A percentile compares a stretch with the other conserved stretches of the same genome.
Conservation (phyloP, 1,140 invertebrate genomes). For the Zaprionus kolodkinae region DNA sequence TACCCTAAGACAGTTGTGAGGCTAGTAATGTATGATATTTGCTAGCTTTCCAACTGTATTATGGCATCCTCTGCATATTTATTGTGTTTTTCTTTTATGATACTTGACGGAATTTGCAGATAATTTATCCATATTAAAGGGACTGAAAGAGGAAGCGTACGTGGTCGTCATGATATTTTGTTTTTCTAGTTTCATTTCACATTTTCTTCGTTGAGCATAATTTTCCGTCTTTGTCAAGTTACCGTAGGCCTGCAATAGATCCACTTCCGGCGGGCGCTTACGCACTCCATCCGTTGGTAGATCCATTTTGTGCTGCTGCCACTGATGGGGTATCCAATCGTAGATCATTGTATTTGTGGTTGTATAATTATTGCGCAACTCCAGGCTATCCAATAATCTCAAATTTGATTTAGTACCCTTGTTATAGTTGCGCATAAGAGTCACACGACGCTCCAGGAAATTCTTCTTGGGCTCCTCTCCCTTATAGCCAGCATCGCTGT, state of each 20-base stretch:
- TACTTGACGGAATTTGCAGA: too few species aligned
- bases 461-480: neutral
- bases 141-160: constrained; percentile 31
- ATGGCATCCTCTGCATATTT: neutral
- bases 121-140: neutral
- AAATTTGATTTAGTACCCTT: constrained; percentile 25
- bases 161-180: constrained; percentile 35
- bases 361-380: constrained; percentile 49
- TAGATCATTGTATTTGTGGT: constrained; percentile 56
- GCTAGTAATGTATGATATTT: constrained; percentile 3
- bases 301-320: neutral
- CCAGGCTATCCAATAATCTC: constrained; percentile 27
- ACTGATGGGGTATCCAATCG: constrained; percentile 43
- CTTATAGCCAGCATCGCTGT: constrained; percentile 19
- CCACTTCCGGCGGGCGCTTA: constrained; percentile 4
- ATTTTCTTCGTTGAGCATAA: constrained; percentile 3
- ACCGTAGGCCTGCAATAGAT: constrained; percentile 49
- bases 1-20: constrained; percentile 18
- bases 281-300: neutral
- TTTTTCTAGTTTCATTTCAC: neutral
- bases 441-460: constrained; percentile 35
- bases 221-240: constrained; percentile 52
- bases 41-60: constrained; percentile 32
- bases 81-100: constrained; percentile 4
- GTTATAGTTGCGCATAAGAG: constrained; percentile 37